These are phyloP conservation scores for Puffinus mauretanicus DNA, from an alignment of 2,113 vertebrate species.

Conservation along the genomic window DNA sequence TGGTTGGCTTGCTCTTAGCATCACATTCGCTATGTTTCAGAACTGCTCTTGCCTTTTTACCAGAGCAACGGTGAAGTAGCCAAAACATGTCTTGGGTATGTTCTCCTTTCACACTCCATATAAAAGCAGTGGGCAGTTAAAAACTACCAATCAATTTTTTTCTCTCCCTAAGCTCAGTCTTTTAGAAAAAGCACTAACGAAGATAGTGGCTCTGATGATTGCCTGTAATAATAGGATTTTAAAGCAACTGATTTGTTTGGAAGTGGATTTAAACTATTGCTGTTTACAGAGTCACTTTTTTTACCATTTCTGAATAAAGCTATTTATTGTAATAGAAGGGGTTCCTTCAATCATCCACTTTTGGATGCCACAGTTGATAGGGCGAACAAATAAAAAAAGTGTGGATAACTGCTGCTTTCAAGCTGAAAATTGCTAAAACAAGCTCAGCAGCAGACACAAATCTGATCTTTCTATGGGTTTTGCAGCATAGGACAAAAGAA, in stretches of 20 bases:
- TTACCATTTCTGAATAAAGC: not conserved
- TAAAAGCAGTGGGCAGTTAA: not conserved
- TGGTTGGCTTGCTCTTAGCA: not conserved
- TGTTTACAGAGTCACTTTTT: not conserved
- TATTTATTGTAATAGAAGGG: not conserved
- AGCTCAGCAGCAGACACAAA: not conserved
- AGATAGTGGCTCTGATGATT: not conserved
- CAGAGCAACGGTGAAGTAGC: not conserved
- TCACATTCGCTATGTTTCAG: not conserved
- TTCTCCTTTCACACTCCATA: not conserved
- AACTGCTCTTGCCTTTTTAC: not conserved
- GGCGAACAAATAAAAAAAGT: not conserved
- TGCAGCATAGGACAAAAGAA: not conserved
- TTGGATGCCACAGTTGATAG: slow-evolving; percentile 31
- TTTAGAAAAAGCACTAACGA: not conserved
- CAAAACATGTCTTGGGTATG: not conserved
- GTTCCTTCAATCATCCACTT: slow-evolving; percentile 25
- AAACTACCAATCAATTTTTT: not conserved
- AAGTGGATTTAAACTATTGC: slow-evolving; percentile 27
- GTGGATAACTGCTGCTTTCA: slow-evolving; percentile 25
- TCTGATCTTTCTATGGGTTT: not conserved
- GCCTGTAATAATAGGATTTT: not conserved
- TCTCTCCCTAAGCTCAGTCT: not conserved
- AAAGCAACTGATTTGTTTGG: slow-evolving; percentile 42
- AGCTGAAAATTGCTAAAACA: slow-evolving; percentile 36